Base-by-base conservation (phyloP, 2,113 vertebrate species). In the Ageneiosus marmoratus region DNA sequence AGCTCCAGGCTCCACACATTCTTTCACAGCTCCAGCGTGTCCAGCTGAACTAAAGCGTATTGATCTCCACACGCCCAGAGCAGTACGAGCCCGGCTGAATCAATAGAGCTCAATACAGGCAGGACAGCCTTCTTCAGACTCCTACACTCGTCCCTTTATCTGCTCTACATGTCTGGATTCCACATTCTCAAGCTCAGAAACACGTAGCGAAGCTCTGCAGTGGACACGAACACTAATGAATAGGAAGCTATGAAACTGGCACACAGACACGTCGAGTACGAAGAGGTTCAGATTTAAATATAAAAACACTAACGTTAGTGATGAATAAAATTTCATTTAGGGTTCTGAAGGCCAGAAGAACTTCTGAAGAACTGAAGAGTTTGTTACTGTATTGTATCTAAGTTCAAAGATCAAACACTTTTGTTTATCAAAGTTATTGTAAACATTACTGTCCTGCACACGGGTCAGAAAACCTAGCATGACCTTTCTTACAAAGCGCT, bases 61-160 rank as follows among this genome's bases (percentile, higher is more conserved):
- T 15, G 83, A 79, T 83, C 77, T 81, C 46, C 53, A 75, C 58
- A 15, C 48, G 44, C 50, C 67, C 41, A 37, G 53, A 41, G 72
- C 83, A 41, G 79, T 62, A 51, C 27, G 24, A 70, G 81, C 67
- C 74, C 7, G 11, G n/a, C 83, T 69, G 51, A 44, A 79, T 85
- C 84, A 62, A 82, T 67, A 50, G 27, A 12, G 27, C 70, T 87
- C 82, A 67, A 88, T 51, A 79, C 7, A 41, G 62, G 29, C 48
- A 55, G 24, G 50, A 41, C 50, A 12, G 29, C 20, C 2, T 8
- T 51, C 58, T 78, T 63, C 32, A 78, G 72, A 56, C 53, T 8
- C 41, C 4, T 24, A 32, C 50, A 80, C 62, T 60, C 32, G 20
- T 37, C 46, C 37, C 62, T 80, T 67, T 81, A 81, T 16, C 34